Base-by-base conservation (phyloP, 92 coral and sea anemone species). In the Blastomussa wellsi region DNA sequence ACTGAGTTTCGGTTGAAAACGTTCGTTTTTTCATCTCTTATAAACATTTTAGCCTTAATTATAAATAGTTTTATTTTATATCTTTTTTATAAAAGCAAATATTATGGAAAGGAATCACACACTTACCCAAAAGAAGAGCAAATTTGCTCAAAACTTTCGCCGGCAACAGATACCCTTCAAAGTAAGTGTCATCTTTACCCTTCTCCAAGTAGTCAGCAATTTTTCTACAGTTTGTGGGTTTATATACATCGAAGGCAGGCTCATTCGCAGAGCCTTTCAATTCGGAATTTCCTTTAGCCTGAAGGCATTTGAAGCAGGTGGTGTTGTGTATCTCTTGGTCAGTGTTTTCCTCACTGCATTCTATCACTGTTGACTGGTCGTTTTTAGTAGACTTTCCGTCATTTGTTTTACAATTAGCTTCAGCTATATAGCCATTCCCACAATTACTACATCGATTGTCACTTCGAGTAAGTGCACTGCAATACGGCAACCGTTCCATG, bases 101-200 rank as follows among this genome's bases (percentile, higher is more conserved):
- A 19, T 22, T n/a, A 79, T n/a, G n/a, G 17, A 57, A 20, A 57
- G 4, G 0, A 57, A 57, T 5, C 7, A 22, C 13, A 6, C 4
- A 64, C 98, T 84, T 81, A 97, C 99, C 99, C 85, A 95, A 90
- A 39, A 97, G 90, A 35, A 97, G 91, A 36, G 96, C 95, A 84
- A 95, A 91, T 67, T 91, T 84, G 66, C 94, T 83, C 9, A 97
- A 89, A 31, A 95, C 93, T 84, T 90, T 95, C 13, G 88, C 91
- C 44, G 99, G 95, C 26, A 97, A 86, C 53, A 91, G 77, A 74
- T 86, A 95, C 55, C 93, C 89, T 60, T 76, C 81, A 44, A 74
- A 91, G 83, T 88, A 90, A 2, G 84, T 84, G 31, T 89, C 84
- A 77, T 64, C 42, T 15, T 72, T 69, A n/a, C 60, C 53, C 8